phyloP scores from a whole-genome alignment of 2,113 vertebrate genomes.

The Trichomycterus rosablanca region DNA sequence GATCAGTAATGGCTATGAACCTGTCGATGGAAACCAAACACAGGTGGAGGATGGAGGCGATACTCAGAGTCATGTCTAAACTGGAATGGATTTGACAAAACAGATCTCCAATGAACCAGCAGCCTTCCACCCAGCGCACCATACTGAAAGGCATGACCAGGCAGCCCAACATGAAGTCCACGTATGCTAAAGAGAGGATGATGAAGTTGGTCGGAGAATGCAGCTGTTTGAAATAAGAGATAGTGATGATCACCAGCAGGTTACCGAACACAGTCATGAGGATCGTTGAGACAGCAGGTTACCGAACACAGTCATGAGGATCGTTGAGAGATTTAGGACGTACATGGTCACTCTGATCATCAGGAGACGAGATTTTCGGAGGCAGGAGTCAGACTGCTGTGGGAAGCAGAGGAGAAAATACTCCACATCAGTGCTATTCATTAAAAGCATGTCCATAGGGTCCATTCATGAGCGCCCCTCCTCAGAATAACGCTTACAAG shows the following conservation, averaged over 20 bases:
- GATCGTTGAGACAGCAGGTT: no score
- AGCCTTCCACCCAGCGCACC: constrained; percentile 41
- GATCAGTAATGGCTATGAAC: constrained; percentile 43
- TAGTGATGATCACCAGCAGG: constrained; percentile 51
- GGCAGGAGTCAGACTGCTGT: constrained; percentile 21
- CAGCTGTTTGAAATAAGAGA: constrained; percentile 55
- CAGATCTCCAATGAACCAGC: constrained; percentile 45
- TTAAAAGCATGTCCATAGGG: constrained; percentile 14
- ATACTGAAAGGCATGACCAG: constrained; percentile 73
- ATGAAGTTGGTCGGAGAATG: constrained; percentile 49
- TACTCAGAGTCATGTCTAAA: constrained; percentile 41
- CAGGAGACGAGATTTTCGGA: neutral
- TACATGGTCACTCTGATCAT: constrained; percentile 44
- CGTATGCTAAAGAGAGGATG: constrained; percentile 43
- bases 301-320: constrained; percentile 57
- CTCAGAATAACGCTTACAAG: neutral
- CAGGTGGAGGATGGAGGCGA: constrained; percentile 39
- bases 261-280: constrained; percentile 52
- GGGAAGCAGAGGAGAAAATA: constrained; percentile 29
- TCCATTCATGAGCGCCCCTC: neutral
- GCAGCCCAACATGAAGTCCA: constrained; percentile 45
- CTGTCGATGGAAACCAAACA: constrained; percentile 46
- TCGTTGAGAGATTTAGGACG: constrained; percentile 39
- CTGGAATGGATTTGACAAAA: constrained; percentile 41
- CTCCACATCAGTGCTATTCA: constrained; percentile 25